These are phyloP conservation scores for Pseudanteris insignis DNA, from an alignment of 2,888 invertebrate genomes.

Conservation along the genomic window DNA sequence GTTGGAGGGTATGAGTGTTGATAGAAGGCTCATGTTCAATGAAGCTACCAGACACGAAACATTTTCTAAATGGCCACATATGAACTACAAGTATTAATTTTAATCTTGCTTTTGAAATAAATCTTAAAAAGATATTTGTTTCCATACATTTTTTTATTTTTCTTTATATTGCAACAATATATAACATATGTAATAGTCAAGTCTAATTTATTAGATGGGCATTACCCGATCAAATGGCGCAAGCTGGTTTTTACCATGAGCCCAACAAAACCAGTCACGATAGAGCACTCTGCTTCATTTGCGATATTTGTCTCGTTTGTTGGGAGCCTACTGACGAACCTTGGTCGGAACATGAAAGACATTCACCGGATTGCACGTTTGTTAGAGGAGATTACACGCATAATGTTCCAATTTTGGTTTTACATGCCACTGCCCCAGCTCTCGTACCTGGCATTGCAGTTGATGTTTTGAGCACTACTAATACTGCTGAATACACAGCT, in stretches of 20 bases:
- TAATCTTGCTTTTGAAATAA: neutral
- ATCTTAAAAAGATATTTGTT: too few relatives aligned
- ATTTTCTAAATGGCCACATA: conserved; percentile 94
- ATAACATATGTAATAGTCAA: neutral
- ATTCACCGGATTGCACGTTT: conserved; percentile 92
- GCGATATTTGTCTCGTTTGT: conserved; percentile 92
- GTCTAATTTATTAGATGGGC: conserved; percentile 78
- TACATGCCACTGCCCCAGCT: conserved; percentile 66
- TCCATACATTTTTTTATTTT: too few relatives aligned
- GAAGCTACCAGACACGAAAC: conserved; percentile 91
- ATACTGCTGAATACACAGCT: conserved; percentile 64
- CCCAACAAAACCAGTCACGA: conserved; percentile 91
- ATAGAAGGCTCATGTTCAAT: conserved; percentile 83
- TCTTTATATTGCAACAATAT: too few relatives aligned
- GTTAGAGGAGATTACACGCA: conserved; percentile 94
- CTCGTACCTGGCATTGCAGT: conserved; percentile 62
- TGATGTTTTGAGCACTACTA: conserved; percentile 61
- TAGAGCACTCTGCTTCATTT: conserved; percentile 95
- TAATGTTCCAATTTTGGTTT: conserved; percentile 86
- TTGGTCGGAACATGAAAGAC: conserved; percentile 96
- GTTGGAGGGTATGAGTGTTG: conserved; percentile 66
- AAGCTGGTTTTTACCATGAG: conserved; percentile 96
- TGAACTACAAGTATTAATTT: conserved; percentile 85
- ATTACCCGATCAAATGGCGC: conserved; percentile 94
- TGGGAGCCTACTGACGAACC: conserved; percentile 98